Conservation (phyloP, 35 echinoderm and acorn worm species). For the Hemicentrotus pulcherrimus region DNA sequence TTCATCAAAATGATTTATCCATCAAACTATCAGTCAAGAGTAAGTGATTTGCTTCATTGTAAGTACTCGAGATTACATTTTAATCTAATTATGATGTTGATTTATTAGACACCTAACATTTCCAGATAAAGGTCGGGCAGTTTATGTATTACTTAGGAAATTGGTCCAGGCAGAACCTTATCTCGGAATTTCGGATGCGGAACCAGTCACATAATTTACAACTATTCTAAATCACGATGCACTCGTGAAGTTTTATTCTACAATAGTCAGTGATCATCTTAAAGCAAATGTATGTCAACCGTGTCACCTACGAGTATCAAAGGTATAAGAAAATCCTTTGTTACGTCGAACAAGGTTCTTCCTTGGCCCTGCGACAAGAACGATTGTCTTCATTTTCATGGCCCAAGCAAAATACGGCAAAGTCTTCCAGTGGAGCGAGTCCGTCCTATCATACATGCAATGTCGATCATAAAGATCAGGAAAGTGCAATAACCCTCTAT, state of each 20-base stretch:
- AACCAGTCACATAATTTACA: not conserved
- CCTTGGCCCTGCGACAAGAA: not conserved
- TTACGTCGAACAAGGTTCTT: not conserved
- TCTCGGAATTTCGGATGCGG: not conserved
- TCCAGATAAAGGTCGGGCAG: not conserved
- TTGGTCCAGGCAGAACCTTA: not conserved
- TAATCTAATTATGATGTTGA: not conserved
- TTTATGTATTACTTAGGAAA: not conserved
- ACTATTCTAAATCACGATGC: not conserved
- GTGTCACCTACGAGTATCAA: not conserved
- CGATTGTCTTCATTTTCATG: not conserved
- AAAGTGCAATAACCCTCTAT: conserved; percentile 7
- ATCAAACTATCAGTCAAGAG: too few relatives aligned
- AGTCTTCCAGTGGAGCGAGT: not conserved
- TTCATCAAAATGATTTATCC: too few relatives aligned
- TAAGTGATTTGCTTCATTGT: too few relatives aligned
- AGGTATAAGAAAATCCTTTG: not conserved
- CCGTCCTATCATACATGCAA: not conserved
- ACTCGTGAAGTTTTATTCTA: not conserved
- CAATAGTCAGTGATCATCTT: not conserved
- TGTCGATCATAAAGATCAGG: not conserved
- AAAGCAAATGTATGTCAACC: not conserved
- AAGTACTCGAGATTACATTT: too few relatives aligned
- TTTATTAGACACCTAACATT: not conserved
- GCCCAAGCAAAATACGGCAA: not conserved